These are phyloP conservation scores for Cactoblastis cactorum DNA, from an alignment of 2,888 invertebrate species.

Conservation along the genomic window DNA sequence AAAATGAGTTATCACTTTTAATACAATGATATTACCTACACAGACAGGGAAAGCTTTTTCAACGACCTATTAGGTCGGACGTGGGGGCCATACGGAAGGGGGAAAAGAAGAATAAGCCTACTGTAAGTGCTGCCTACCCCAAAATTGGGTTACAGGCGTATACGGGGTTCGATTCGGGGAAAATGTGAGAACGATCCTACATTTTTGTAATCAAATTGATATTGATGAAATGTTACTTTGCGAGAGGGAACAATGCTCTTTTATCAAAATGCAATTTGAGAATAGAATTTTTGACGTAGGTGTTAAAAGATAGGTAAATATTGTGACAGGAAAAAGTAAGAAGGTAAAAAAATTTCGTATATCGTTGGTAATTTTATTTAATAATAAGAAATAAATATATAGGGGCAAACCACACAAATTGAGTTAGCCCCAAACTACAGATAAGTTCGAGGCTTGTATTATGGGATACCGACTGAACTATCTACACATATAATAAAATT, in stretches of 20 bases:
- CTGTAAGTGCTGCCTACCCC: conserved; percentile 20
- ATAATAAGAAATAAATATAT: background rate
- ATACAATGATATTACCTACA: background rate
- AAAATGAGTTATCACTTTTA: background rate
- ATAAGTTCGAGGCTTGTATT: too few relatives aligned
- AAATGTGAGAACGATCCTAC: background rate
- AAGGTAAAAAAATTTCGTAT: background rate
- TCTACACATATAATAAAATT: too few relatives aligned
- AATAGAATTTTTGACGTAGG: background rate
- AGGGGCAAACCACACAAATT: too few relatives aligned
- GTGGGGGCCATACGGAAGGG: conserved; percentile 17
- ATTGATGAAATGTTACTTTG: conserved; percentile 3
- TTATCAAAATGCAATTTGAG: background rate
- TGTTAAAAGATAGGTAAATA: background rate
- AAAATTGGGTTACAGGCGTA: conserved; percentile 18
- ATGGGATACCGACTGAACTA: too few relatives aligned
- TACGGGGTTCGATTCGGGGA: conserved; percentile 3
- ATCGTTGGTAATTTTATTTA: background rate
- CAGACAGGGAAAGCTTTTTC: conserved; percentile 20
- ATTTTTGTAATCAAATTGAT: conserved; percentile 8
- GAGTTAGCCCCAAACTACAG: too few relatives aligned
- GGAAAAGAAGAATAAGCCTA: conserved; percentile 18
- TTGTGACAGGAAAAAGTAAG: background rate
- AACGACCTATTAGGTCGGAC: conserved; percentile 23
- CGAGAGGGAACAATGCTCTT: background rate